phyloP scores from a whole-genome alignment of 2,797 vertebrate species.

The Zalophus californianus region DNA sequence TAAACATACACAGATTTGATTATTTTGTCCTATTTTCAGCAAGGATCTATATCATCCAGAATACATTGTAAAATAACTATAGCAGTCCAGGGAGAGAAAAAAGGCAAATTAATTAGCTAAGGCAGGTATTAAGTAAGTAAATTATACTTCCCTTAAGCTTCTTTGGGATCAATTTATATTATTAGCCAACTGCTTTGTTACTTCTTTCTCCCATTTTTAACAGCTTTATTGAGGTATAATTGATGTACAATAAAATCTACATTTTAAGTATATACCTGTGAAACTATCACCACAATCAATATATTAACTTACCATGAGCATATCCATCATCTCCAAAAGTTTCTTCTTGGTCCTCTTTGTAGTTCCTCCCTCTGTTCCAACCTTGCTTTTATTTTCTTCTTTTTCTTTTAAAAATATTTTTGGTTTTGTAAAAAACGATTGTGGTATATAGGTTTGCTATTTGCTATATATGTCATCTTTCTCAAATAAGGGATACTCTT shows the following conservation, averaged over 20 bases:
- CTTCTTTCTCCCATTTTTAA: not conserved
- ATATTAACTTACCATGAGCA: too few species aligned
- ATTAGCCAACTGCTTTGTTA: not conserved
- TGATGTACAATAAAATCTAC: too few species aligned
- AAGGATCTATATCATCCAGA: not conserved
- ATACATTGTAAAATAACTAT: not conserved
- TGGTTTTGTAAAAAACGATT: not conserved
- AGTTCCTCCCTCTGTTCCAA: too few species aligned
- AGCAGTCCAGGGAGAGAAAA: not conserved
- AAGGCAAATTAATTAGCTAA: not conserved
- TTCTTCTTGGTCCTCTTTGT: too few species aligned
- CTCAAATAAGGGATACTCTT: not conserved
- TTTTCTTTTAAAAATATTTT: not conserved
- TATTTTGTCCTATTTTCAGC: not conserved
- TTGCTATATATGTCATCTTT: not conserved
- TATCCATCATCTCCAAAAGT: too few species aligned
- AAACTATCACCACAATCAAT: too few species aligned
- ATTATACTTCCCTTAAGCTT: not conserved
- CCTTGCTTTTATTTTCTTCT: not conserved
- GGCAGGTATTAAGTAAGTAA: not conserved
- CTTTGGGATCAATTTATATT: not conserved
- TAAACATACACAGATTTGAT: not conserved
- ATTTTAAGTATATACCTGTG: too few species aligned
- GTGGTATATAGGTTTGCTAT: not conserved
- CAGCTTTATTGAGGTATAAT: too few species aligned